Evolutionary conservation across 2,113 vertebrate genomes (phyloP).

Genomic region (Perca flavescens): DNA sequence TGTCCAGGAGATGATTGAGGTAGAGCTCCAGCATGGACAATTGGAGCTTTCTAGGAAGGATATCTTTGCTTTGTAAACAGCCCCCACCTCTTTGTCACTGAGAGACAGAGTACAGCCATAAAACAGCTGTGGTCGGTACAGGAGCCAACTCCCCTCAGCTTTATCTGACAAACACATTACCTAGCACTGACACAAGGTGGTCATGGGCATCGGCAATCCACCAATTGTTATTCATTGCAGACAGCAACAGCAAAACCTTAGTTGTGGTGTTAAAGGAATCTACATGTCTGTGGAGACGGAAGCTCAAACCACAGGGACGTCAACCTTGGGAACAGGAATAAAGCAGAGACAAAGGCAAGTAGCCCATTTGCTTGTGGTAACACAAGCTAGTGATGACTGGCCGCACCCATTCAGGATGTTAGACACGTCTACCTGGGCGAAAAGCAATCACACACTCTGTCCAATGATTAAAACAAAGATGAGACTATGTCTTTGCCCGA

Average conservation of each 20-base stretch:
- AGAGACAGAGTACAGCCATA: constrained; percentile 29
- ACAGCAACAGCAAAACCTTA: constrained; percentile 22
- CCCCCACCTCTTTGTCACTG: background rate
- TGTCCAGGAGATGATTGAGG: background rate
- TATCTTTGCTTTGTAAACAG: constrained; percentile 34
- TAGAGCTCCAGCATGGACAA: background rate
- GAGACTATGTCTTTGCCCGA: constrained; percentile 48
- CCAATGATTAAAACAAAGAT: constrained; percentile 70
- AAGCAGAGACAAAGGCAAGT: background rate
- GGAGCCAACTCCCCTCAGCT: constrained; percentile 7
- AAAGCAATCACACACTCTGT: constrained; percentile 55
- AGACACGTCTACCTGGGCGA: constrained; percentile 45
- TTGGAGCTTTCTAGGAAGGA: constrained; percentile 7
- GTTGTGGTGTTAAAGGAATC: constrained; percentile 28
- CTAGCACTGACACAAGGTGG: background rate
- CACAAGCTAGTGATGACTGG: background rate
- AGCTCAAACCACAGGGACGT: constrained; percentile 42
- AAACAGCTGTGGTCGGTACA: constrained; percentile 45
- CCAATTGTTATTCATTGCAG: constrained; percentile 42
- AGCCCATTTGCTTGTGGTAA: background rate
- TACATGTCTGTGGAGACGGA: constrained; percentile 12
- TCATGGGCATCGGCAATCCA: constrained; percentile 37
- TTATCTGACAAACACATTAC: constrained; percentile 34
- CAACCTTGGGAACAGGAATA: constrained; percentile 15
- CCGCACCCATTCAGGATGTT: constrained; percentile 26